phyloP scores from a whole-genome alignment of 2,888 invertebrate genomes.

The Ischnus inquisitorius region DNA sequence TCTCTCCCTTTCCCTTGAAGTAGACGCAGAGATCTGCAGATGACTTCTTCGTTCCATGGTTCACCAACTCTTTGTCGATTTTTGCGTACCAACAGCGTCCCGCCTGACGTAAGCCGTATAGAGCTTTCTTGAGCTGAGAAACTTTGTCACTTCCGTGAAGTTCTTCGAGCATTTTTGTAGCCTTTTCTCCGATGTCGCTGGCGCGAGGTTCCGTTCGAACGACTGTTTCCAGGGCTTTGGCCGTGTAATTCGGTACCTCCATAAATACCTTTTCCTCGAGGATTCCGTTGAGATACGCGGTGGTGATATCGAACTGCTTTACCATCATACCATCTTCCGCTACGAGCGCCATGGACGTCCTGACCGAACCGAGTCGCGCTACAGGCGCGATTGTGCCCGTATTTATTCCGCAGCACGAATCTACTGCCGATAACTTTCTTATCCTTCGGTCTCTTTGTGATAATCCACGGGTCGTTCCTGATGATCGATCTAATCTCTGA shows the following conservation, averaged over 20 bases:
- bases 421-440: conserved; percentile 38
- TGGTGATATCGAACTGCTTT: conserved; percentile 42
- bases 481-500: conserved; percentile 49
- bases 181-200: conserved; percentile 30
- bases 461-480: conserved; percentile 44
- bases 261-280: conserved; percentile 41
- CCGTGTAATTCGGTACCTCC: conserved; percentile 38
- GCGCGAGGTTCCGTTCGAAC: conserved; percentile 10
- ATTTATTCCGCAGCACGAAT: conserved; percentile 43
- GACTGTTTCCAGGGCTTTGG: conserved; percentile 39
- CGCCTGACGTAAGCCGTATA: conserved; percentile 46
- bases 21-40: conserved; percentile 57
- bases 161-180: conserved; percentile 35
- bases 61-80: conserved; percentile 67
- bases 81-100: conserved; percentile 62
- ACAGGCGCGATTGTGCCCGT: conserved; percentile 28
- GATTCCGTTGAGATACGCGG: conserved; percentile 35
- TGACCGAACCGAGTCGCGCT: conserved; percentile 23
- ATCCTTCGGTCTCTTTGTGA: conserved; percentile 41
- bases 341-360: conserved; percentile 27
- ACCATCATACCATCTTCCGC: conserved; percentile 34
- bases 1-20: neutral
- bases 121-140: conserved; percentile 41
- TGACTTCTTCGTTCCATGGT: conserved; percentile 70
- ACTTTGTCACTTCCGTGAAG: conserved; percentile 38